These are phyloP conservation scores for Felis chaus DNA, from an alignment of 2,113 vertebrate species.

Conservation along the genomic window DNA sequence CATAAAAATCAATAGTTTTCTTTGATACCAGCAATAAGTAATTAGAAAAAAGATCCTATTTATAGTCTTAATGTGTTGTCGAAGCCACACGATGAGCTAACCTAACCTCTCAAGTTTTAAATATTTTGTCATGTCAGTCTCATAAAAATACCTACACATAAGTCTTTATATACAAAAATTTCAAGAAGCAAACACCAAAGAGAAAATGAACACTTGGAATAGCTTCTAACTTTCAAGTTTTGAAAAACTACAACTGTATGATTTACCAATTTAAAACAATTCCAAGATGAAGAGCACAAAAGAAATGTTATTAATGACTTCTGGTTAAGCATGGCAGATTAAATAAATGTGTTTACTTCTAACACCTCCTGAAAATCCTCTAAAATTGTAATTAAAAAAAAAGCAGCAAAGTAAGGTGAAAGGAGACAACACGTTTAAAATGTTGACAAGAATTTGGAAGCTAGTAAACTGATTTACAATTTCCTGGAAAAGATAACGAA, in stretches of 20 bases:
- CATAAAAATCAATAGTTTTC: background rate
- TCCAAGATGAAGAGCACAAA: slow-evolving; percentile 8
- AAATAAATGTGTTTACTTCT: slow-evolving; percentile 13
- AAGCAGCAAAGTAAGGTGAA: slow-evolving; percentile 7
- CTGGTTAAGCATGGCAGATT: background rate
- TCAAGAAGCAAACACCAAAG: slow-evolving; percentile 40
- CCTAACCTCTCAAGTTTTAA: background rate
- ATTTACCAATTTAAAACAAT: slow-evolving; percentile 52
- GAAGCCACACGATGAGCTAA: background rate
- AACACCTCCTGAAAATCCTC: background rate
- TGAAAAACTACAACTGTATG: background rate
- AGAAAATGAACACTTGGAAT: slow-evolving; percentile 1
- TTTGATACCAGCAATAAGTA: background rate
- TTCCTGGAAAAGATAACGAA: background rate
- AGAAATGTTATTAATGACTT: background rate
- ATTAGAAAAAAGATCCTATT: background rate
- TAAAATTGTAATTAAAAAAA: background rate
- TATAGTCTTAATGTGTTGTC: slow-evolving; percentile 1
- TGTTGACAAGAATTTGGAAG: background rate
- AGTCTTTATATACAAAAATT: slow-evolving; percentile 44
- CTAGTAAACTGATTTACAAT: slow-evolving; percentile 16
- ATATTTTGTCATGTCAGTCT: background rate
- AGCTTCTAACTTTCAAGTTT: background rate
- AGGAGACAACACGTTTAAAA: background rate
- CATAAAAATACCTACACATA: background rate